phyloP scores from a whole-genome alignment of 35 echinoderm and acorn worm genomes.

The Ophioderma brevispina region DNA sequence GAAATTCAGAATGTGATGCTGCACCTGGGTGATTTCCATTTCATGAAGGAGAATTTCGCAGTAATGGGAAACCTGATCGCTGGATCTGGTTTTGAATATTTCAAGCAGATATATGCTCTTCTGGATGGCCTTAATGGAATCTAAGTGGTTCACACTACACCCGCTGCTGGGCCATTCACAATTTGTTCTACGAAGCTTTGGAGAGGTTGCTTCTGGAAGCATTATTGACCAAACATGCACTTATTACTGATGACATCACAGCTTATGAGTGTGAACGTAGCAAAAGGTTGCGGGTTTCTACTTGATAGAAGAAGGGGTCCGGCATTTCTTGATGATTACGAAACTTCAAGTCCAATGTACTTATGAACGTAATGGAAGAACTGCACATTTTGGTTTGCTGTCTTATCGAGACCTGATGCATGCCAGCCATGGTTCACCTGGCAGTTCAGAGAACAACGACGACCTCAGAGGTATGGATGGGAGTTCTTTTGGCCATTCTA shows the following conservation, averaged over 20 bases:
- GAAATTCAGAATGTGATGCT: constrained; percentile 34
- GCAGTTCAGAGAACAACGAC: too few species aligned
- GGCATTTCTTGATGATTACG: not conserved
- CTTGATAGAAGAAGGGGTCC: too few species aligned
- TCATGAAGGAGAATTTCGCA: constrained; percentile 47
- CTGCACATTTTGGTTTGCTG: constrained; percentile 54
- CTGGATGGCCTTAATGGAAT: constrained; percentile 27
- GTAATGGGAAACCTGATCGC: constrained; percentile 27
- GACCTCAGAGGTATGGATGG: too few species aligned
- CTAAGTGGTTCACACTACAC: constrained; percentile 33
- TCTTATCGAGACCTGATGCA: too few species aligned
- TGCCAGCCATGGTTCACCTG: too few species aligned
- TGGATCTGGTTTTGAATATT: constrained; percentile 53
- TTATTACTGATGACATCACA: too few species aligned
- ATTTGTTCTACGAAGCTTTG: constrained; percentile 20
- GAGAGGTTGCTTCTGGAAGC: constrained; percentile 27
- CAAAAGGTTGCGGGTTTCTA: too few species aligned
- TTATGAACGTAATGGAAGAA: constrained; percentile 12
- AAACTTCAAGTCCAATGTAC: constrained; percentile 19
- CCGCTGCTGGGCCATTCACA: constrained; percentile 34
- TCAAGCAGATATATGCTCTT: constrained; percentile 49
- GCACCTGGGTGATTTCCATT: constrained; percentile 44
- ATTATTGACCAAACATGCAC: not conserved
- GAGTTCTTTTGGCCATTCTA: too few species aligned
- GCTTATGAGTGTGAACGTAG: too few species aligned